Conservation (phyloP, 2,888 invertebrate genomes). For the Galerucella calmariensis region DNA sequence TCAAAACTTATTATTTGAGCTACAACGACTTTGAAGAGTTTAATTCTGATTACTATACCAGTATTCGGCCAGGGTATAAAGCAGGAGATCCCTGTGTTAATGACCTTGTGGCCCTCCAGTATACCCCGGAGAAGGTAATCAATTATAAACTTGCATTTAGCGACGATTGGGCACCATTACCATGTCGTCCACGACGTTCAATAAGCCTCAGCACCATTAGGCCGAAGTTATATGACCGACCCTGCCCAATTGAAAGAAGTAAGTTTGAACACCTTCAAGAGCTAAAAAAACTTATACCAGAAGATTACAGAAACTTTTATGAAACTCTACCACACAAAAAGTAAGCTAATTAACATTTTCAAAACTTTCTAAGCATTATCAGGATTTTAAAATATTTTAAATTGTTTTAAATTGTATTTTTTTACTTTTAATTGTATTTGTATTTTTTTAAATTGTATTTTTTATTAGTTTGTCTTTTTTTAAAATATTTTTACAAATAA, state of each 20-base stretch:
- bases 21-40: conserved; percentile 26
- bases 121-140: conserved; percentile 36
- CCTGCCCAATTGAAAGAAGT: conserved; percentile 26
- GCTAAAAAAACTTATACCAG: conserved; percentile 36
- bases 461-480: too few species aligned
- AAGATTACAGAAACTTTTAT: conserved; percentile 35
- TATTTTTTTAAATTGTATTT: too few species aligned
- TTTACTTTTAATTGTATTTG: too few species aligned
- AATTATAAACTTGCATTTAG: conserved; percentile 39
- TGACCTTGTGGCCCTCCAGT: conserved; percentile 33
- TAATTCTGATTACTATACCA: conserved; percentile 27
- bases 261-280: conserved; percentile 38
- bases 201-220: background rate
- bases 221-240: conserved; percentile 27
- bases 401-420: too few species aligned
- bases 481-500: too few species aligned
- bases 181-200: background rate
- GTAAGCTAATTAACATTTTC: background rate
- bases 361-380: background rate
- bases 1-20: conserved; percentile 24
- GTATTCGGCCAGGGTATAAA: conserved; percentile 42
- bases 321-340: conserved; percentile 18
- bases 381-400: too few species aligned
- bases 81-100: conserved; percentile 43
- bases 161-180: conserved; percentile 35